Percentiles rank a stretch among this genome's conserved stretches.
Conservation (phyloP, 1,140 invertebrate species). For the Ylistrum balloti region DNA sequence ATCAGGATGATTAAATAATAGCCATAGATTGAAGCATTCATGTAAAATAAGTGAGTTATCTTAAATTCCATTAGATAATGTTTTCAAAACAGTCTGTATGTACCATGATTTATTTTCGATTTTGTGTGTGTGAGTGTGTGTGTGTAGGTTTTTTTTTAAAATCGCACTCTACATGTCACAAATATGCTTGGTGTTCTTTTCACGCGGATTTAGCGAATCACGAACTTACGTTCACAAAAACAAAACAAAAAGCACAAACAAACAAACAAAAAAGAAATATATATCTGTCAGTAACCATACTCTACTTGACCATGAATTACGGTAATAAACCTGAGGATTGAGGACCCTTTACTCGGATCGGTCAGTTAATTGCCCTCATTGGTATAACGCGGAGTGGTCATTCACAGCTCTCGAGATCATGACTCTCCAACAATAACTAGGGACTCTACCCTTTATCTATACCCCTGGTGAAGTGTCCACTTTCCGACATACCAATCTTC, state of each 20-base stretch:
- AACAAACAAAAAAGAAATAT: not conserved
- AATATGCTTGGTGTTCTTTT: too few species aligned
- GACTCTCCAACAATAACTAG: not conserved
- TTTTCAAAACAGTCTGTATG: too few species aligned
- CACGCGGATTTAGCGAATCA: too few species aligned
- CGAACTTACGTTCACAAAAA: not conserved
- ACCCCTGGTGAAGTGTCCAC: not conserved
- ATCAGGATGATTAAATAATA: too few species aligned
- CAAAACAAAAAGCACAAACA: not conserved
- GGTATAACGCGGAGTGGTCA: slow-evolving; percentile 3
- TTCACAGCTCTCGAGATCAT: slow-evolving; percentile 17
- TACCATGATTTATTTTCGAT: too few species aligned
- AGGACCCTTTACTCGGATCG: not conserved
- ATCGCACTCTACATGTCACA: too few species aligned
- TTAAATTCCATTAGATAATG: too few species aligned
- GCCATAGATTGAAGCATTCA: too few species aligned
- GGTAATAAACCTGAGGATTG: not conserved
- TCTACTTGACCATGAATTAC: not conserved
- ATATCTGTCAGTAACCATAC: not conserved
- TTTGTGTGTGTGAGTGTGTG: too few species aligned
- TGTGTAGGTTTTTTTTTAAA: too few species aligned
- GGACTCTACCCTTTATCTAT: not conserved
- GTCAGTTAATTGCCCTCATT: not conserved
- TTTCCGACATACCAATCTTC: not conserved
- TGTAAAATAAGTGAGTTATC: too few species aligned